phyloP scores from a whole-genome alignment of 2,113 vertebrate genomes.

The Upupa epops region DNA sequence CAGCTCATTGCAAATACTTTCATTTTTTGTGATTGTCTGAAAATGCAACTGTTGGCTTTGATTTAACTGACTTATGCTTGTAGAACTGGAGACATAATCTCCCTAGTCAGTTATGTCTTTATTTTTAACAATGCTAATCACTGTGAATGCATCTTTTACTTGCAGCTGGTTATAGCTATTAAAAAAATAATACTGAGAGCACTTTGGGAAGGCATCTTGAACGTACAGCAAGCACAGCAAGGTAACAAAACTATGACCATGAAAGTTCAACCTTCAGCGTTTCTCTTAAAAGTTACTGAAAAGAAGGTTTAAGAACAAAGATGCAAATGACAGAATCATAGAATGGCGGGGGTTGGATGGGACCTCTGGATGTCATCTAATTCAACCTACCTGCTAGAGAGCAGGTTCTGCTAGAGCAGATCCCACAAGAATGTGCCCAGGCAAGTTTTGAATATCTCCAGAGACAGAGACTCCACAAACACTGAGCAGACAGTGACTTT shows the following conservation, averaged over 20 bases:
- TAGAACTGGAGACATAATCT: neutral
- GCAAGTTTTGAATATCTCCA: too few relatives aligned
- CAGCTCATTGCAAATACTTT: neutral
- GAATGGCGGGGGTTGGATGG: too few relatives aligned
- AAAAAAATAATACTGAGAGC: neutral
- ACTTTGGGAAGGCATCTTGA: neutral
- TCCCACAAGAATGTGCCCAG: too few relatives aligned
- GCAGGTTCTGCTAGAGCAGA: too few relatives aligned
- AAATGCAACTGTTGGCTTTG: neutral
- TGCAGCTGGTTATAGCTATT: neutral
- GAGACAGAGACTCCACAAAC: too few relatives aligned
- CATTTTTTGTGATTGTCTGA: neutral
- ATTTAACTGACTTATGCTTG: neutral
- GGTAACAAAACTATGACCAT: neutral
- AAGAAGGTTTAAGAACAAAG: neutral
- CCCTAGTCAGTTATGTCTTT: neutral
- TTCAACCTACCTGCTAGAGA: too few relatives aligned
- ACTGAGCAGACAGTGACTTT: neutral
- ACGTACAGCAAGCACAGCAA: neutral
- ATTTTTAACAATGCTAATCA: neutral
- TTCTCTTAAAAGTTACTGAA: neutral
- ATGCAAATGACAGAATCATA: neutral
- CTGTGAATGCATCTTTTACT: neutral
- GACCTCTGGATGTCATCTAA: too few relatives aligned
- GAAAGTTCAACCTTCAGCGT: neutral